Evolutionary conservation across 2,888 invertebrate genomes (phyloP).

Genomic region (Napeogenes sylphis): DNA sequence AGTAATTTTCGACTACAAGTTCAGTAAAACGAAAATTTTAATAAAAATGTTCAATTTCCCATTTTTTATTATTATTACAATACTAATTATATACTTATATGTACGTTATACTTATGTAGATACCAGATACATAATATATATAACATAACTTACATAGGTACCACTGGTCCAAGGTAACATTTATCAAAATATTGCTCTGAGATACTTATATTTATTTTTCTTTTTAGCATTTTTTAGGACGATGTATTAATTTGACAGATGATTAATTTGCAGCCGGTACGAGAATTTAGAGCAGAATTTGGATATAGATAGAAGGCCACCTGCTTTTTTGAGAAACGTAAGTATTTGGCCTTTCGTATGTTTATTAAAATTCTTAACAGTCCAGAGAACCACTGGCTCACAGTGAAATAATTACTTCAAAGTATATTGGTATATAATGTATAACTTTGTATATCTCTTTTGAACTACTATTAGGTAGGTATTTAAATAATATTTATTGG

Average conservation of each 20-base stretch:
- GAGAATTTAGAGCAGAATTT: constrained; percentile 48
- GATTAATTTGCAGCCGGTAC: constrained; percentile 51
- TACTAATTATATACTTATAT: neutral
- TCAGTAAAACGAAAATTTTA: no score
- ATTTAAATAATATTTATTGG: constrained; percentile 2
- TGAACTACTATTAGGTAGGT: neutral
- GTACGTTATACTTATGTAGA: neutral
- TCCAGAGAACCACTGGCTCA: no score
- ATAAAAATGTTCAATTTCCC: no score
- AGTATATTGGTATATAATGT: no score
- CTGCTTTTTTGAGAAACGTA: constrained; percentile 60
- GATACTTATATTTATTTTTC: neutral
- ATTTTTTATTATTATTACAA: no score
- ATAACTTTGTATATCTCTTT: no score
- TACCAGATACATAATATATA: no score
- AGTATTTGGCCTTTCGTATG: constrained; percentile 32
- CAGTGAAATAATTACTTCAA: no score
- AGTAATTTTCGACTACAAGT: no score
- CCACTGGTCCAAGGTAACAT: no score
- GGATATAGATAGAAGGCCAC: constrained; percentile 48
- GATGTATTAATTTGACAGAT: constrained; percentile 5
- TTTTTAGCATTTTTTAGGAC: constrained; percentile 5
- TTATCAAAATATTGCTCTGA: no score
- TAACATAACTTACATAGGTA: no score
- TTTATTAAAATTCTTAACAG: neutral